Percentiles rank a stretch among this genome's conserved stretches.
These are phyloP conservation scores for Tetranychus truncatus DNA, from an alignment of 2,888 invertebrate genomes.

Conservation along the genomic window DNA sequence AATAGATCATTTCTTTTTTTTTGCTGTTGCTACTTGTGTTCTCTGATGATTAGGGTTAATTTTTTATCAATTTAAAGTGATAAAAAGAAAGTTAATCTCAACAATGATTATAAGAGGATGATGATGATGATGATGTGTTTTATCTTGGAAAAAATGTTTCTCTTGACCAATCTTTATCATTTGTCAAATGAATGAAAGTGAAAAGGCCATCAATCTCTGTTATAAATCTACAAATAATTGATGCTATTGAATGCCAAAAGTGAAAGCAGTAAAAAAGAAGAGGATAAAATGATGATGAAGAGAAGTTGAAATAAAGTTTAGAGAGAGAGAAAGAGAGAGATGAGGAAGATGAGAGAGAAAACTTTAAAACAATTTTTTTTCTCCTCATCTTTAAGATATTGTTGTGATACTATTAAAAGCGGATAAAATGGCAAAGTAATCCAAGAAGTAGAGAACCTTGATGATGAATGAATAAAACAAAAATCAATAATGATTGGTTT, in stretches of 20 bases:
- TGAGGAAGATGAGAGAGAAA: not conserved
- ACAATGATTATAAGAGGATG: not conserved
- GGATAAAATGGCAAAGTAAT: not conserved
- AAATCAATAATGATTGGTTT: not conserved
- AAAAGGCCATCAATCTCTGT: not conserved
- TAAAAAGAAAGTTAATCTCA: not conserved
- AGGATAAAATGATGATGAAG: not conserved
- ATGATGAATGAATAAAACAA: not conserved
- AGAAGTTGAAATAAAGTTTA: not conserved
- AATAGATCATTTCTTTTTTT: no score
- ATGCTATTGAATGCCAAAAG: not conserved
- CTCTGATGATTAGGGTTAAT: no score
- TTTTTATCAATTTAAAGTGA: not conserved
- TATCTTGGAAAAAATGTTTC: not conserved
- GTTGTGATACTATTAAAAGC: not conserved
- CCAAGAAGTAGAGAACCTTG: not conserved
- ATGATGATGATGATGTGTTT: not conserved
- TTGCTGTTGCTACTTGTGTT: no score
- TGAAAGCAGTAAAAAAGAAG: not conserved
- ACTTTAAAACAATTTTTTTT: constrained; percentile 4
- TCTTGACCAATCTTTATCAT: not conserved
- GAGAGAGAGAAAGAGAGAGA: not conserved
- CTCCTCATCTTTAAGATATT: not conserved
- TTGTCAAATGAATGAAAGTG: not conserved
- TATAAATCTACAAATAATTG: not conserved